phyloP scores from a whole-genome alignment of 2,888 invertebrate genomes.

The Pogonocherus hispidulus region DNA sequence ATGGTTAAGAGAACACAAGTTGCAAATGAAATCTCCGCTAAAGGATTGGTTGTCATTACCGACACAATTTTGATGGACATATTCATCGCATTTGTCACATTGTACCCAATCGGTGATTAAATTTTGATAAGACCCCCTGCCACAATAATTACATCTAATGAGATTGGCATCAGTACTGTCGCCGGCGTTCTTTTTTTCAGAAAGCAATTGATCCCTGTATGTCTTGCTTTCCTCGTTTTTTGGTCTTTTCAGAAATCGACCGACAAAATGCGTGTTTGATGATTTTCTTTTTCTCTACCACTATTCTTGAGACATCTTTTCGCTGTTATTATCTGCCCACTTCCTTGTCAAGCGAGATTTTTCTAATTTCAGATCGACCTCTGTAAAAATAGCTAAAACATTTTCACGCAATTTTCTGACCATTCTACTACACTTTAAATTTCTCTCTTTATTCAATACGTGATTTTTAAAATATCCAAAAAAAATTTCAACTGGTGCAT shows the following conservation, averaged over 20 bases:
- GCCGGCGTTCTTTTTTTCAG: neutral
- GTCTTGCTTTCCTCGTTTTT: neutral
- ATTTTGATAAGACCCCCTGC: neutral
- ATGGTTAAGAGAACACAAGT: neutral
- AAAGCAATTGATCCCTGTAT: too few species aligned
- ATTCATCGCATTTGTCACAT: neutral
- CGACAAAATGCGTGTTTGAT: neutral
- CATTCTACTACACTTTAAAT: neutral
- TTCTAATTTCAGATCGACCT: neutral
- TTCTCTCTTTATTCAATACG: neutral
- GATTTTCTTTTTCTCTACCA: neutral
- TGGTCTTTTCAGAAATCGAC: neutral
- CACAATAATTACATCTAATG: neutral
- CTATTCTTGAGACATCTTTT: neutral
- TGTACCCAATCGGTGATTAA: neutral
- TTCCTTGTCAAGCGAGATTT: neutral
- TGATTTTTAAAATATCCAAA: slow-evolving; percentile 4
- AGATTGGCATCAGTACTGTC: neutral
- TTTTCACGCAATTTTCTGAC: neutral
- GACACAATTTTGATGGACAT: neutral
- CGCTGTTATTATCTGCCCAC: neutral
- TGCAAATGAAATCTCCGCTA: neutral
- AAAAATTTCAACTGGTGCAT: neutral
- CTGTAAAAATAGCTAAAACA: neutral
- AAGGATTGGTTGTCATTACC: neutral